Percentiles rank a stretch among this genome's conserved stretches.
These are phyloP conservation scores for Mantis religiosa DNA, from an alignment of 2,888 invertebrate species.

Conservation along the genomic window DNA sequence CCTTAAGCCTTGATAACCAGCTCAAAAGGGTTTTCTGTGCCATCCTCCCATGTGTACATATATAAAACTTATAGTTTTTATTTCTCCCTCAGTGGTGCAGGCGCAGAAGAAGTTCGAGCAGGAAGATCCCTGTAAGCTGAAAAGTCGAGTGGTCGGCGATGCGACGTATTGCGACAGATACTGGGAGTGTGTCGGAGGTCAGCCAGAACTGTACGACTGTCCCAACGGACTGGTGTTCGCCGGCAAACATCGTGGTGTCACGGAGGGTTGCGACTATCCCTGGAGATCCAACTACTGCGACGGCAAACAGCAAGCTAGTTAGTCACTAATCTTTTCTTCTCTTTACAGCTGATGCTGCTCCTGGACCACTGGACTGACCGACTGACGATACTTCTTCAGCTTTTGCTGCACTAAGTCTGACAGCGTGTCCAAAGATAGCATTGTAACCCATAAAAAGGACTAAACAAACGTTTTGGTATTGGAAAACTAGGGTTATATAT, in stretches of 20 bases:
- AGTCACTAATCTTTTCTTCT: conserved; percentile 39
- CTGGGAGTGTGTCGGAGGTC: conserved; percentile 83
- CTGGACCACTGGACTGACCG: background rate
- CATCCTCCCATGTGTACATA: background rate
- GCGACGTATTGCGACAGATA: conserved; percentile 77
- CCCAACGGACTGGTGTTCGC: conserved; percentile 88
- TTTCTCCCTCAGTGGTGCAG: background rate
- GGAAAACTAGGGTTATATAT: no score
- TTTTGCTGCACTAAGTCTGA: background rate
- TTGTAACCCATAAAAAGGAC: background rate
- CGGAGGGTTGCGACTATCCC: conserved; percentile 85
- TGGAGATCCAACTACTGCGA: conserved; percentile 87
- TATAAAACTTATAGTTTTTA: background rate
- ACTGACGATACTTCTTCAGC: background rate
- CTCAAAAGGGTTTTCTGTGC: background rate
- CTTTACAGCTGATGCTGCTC: background rate
- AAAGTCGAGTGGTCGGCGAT: conserved; percentile 70
- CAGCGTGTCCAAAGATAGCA: background rate
- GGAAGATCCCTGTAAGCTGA: conserved; percentile 74
- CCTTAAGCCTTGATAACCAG: background rate
- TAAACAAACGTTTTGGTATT: no score
- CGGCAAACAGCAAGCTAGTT: conserved; percentile 70
- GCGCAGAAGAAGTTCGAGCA: conserved; percentile 16
- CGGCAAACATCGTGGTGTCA: conserved; percentile 81
- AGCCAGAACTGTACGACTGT: conserved; percentile 80